Conservation (phyloP, 1,140 invertebrate species). For the Latrodectus geometricus region DNA sequence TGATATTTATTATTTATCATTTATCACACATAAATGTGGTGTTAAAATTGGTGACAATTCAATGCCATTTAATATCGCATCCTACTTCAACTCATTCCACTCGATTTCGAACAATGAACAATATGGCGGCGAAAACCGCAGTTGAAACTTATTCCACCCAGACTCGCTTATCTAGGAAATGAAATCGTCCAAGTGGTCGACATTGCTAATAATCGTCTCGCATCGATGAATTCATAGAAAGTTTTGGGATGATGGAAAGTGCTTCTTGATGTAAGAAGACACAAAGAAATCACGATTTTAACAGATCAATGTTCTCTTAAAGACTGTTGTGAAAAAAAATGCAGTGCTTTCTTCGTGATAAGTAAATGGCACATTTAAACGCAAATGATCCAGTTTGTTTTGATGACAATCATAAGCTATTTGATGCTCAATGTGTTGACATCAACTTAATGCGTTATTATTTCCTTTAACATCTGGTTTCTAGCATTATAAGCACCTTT, state of each 20-base stretch:
- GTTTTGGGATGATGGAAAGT: not conserved
- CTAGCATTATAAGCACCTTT: too few relatives aligned
- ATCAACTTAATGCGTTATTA: too few relatives aligned
- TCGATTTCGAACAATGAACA: not conserved
- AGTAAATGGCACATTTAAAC: too few relatives aligned
- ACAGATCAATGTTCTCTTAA: not conserved
- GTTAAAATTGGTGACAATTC: not conserved
- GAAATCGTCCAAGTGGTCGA: not conserved
- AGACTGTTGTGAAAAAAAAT: too few relatives aligned
- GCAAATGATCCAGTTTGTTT: too few relatives aligned
- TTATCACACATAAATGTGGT: not conserved
- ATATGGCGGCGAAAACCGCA: not conserved
- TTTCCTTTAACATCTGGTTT: too few relatives aligned
- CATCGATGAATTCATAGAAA: not conserved
- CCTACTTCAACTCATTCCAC: not conserved
- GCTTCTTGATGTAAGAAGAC: not conserved
- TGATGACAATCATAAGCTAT: too few relatives aligned
- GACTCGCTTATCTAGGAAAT: not conserved
- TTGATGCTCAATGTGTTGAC: too few relatives aligned
- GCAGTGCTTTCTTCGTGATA: too few relatives aligned
- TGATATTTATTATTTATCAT: not conserved
- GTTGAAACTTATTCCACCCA: not conserved
- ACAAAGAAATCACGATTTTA: not conserved
- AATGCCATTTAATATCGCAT: not conserved
- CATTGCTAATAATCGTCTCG: not conserved